A percentile compares a stretch with the other conserved stretches of the same genome.
phyloP scores from a whole-genome alignment of 1,140 invertebrate genomes.

The Panagrolaimus sp. region DNA sequence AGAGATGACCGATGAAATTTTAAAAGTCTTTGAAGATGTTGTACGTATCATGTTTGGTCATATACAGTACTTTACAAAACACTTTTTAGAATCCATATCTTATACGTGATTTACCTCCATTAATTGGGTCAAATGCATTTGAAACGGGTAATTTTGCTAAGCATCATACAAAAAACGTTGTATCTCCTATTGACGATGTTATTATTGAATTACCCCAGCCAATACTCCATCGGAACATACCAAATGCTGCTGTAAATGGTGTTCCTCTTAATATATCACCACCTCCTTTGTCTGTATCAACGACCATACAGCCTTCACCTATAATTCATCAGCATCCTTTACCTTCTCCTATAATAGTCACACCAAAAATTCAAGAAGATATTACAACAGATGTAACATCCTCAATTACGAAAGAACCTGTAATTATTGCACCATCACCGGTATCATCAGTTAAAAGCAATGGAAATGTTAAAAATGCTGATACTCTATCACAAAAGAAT shows the following conservation, averaged over 20 bases:
- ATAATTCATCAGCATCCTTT: not conserved
- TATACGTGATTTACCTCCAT: constrained; percentile 1
- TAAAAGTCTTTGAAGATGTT: constrained; percentile 6
- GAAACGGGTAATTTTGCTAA: not conserved
- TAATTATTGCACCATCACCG: not conserved
- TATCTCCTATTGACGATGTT: not conserved
- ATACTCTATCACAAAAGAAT: not conserved
- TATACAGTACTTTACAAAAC: not conserved
- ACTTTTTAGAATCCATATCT: constrained; percentile 5
- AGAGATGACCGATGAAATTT: not conserved
- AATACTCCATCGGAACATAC: not conserved
- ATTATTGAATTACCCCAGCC: not conserved
- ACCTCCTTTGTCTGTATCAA: not conserved
- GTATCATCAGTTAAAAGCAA: not conserved
- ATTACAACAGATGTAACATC: too few relatives aligned
- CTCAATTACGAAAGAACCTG: not conserved
- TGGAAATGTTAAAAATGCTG: not conserved
- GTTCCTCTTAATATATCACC: not conserved
- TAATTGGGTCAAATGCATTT: not conserved
- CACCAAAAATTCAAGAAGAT: not conserved
- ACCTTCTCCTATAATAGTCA: too few relatives aligned
- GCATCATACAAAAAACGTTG: not conserved
- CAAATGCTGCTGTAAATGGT: not conserved
- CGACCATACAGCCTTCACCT: not conserved
- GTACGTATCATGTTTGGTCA: not conserved